phyloP scores from a whole-genome alignment of 2,888 invertebrate species.

The Molorchus minor region DNA sequence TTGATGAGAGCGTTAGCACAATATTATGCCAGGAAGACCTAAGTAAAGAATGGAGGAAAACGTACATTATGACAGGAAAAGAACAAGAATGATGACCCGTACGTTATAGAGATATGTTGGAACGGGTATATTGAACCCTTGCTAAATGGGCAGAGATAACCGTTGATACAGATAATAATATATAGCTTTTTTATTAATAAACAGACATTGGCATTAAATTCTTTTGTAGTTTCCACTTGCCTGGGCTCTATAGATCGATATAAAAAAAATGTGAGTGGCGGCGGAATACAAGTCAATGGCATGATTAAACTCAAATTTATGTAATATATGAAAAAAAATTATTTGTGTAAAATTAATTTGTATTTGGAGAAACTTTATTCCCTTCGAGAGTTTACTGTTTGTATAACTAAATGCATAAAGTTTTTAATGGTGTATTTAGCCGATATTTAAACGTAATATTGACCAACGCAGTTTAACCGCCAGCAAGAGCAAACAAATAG shows the following conservation, averaged over 20 bases:
- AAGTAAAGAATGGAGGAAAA: neutral
- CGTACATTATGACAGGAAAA: neutral
- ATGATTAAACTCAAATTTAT: neutral
- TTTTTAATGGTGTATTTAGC: no score
- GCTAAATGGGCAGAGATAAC: neutral
- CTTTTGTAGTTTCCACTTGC: neutral
- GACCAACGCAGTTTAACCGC: no score
- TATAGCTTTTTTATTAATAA: no score
- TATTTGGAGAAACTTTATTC: no score
- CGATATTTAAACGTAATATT: no score
- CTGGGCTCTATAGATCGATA: neutral
- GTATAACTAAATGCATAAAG: no score
- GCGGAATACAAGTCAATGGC: neutral
- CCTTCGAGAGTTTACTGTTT: no score
- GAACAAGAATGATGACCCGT: neutral
- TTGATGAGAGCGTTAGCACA: neutral
- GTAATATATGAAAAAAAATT: neutral
- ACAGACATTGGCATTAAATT: neutral
- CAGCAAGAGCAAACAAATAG: no score
- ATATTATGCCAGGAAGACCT: neutral
- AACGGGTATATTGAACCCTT: neutral
- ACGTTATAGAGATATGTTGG: neutral
- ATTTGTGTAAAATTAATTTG: no score
- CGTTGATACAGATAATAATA: no score
- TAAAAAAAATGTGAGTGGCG: neutral